These are phyloP conservation scores for Apantesis nais DNA, from an alignment of 2,888 invertebrate genomes.

Conservation along the genomic window DNA sequence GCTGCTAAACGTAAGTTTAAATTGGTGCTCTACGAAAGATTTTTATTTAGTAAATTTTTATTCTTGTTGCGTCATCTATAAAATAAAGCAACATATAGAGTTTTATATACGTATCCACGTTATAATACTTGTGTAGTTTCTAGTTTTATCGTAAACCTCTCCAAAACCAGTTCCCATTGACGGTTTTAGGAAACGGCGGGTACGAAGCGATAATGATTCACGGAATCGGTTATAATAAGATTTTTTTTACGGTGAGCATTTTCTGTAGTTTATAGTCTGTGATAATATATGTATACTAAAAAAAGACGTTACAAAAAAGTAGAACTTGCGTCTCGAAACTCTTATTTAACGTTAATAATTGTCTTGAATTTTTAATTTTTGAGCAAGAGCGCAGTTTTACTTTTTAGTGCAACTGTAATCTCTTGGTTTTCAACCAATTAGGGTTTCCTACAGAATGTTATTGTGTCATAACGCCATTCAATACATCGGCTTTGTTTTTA, in stretches of 20 bases:
- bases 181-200: constrained; percentile 42
- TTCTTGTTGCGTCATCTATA: constrained; percentile 2
- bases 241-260: constrained; percentile 47
- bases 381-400: constrained; percentile 24
- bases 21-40: neutral
- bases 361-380: constrained; percentile 1
- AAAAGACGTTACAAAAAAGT: constrained; percentile 23
- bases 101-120: neutral
- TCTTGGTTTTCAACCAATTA: constrained; percentile 39
- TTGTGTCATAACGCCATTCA: constrained; percentile 59
- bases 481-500: constrained; percentile 52
- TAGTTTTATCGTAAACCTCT: constrained; percentile 28
- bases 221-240: constrained; percentile 54
- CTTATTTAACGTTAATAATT: constrained; percentile 4
- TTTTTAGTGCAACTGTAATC: constrained; percentile 32
- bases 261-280: constrained; percentile 40
- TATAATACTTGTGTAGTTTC: neutral
- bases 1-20: neutral
- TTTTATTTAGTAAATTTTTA: constrained; percentile 6
- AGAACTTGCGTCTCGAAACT: constrained; percentile 28
- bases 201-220: constrained; percentile 55
- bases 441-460: constrained; percentile 40
- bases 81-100: neutral
- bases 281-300: constrained; percentile 33
- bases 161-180: constrained; percentile 42